These are phyloP conservation scores for Steatornis caripensis DNA, from an alignment of 2,113 vertebrate genomes.

Conservation along the genomic window DNA sequence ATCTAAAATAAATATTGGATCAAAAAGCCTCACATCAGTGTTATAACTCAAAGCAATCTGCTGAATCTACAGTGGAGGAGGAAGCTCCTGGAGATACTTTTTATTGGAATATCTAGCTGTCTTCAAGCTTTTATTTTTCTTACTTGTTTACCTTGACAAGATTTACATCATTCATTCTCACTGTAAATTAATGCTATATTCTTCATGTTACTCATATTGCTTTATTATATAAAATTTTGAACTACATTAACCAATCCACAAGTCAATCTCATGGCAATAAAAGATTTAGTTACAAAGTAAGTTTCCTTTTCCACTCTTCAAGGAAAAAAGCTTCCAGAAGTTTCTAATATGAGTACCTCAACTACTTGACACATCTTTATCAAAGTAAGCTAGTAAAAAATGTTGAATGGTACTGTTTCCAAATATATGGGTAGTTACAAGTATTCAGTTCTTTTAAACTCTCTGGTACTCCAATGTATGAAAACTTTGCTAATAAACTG, in stretches of 20 bases:
- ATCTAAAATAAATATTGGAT: neutral
- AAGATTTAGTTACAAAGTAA: neutral
- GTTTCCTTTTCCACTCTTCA: neutral
- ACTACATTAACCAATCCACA: neutral
- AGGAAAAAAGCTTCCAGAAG: neutral
- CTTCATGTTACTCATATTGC: neutral
- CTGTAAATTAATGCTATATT: neutral
- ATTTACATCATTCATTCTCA: neutral
- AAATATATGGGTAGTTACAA: too few species aligned
- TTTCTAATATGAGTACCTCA: neutral
- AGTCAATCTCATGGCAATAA: neutral
- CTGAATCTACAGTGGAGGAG: neutral
- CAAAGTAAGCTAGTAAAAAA: neutral
- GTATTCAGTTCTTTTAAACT: neutral
- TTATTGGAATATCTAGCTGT: neutral
- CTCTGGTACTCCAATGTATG: neutral
- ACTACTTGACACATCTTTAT: neutral
- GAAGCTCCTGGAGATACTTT: neutral
- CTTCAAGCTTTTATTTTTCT: neutral
- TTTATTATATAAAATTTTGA: neutral
- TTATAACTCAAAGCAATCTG: neutral
- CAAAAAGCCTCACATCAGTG: neutral
- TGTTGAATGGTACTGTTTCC: neutral
- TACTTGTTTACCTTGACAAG: neutral
- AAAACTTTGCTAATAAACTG: neutral